Conservation (phyloP, 2,113 vertebrate genomes). For the Riparia riparia region DNA sequence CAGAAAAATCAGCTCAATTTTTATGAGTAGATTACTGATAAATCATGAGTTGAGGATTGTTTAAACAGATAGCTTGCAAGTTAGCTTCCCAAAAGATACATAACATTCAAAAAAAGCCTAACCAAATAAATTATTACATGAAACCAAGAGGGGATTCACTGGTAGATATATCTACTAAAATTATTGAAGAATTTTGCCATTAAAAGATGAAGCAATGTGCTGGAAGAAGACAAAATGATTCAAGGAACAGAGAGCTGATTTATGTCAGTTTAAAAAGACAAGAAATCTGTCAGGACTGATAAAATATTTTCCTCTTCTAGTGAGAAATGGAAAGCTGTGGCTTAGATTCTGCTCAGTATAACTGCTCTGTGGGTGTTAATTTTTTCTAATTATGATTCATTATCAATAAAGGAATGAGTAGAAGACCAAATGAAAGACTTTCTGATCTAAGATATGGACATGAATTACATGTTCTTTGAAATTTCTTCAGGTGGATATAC, state of each 20-base stretch:
- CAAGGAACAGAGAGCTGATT: background rate
- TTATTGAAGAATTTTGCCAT: background rate
- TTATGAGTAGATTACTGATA: background rate
- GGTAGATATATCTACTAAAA: background rate
- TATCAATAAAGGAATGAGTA: background rate
- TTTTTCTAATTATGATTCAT: background rate
- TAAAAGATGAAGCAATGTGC: background rate
- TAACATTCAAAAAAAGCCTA: background rate
- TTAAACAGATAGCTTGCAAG: background rate
- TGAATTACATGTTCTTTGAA: background rate
- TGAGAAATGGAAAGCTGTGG: background rate
- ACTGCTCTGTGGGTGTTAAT: background rate
- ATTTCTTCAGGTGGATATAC: background rate
- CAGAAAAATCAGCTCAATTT: background rate
- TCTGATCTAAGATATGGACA: background rate
- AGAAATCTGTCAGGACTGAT: background rate
- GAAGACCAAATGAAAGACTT: background rate
- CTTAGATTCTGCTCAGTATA: background rate
- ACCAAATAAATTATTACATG: background rate
- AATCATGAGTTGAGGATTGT: background rate
- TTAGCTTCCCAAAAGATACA: background rate
- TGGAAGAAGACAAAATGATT: background rate
- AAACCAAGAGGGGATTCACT: background rate
- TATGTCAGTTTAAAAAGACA: background rate
- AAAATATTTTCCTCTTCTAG: background rate